A percentile compares a stretch with the other conserved stretches of the same genome.
Conservation (phyloP, 2,797 vertebrate species). For the Siniperca scherzeri region DNA sequence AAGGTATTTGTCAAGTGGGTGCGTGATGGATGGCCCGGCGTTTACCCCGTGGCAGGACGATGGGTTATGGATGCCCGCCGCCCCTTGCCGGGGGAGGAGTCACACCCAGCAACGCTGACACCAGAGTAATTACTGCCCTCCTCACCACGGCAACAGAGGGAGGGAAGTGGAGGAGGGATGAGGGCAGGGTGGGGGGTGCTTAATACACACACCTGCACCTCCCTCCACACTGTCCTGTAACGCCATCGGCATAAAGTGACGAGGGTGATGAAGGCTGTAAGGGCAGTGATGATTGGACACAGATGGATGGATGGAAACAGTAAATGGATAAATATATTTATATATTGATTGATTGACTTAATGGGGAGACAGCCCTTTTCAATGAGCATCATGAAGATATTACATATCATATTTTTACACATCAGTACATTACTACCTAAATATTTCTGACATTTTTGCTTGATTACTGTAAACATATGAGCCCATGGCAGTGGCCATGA, state of each 20-base stretch:
- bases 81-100: constrained; percentile 94
- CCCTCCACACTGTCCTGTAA: constrained; percentile 52
- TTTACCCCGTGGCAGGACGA: constrained; percentile 98
- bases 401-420: constrained; percentile 15
- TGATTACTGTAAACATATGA: constrained; percentile 15
- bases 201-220: constrained; percentile 78
- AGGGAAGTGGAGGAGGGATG: constrained; percentile 57
- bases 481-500: not conserved
- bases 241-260: constrained; percentile 42
- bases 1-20: constrained; percentile 99
- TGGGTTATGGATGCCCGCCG: constrained; percentile 96
- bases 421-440: constrained; percentile 1
- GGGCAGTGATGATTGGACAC: constrained; percentile 48
- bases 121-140: constrained; percentile 87
- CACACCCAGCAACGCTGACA: constrained; percentile 91
- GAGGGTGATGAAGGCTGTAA: constrained; percentile 31
- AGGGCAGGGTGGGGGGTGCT: constrained; percentile 47
- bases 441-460: constrained; percentile 12
- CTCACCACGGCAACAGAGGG: constrained; percentile 73
- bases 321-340: constrained; percentile 35
- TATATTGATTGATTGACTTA: constrained; percentile 31
- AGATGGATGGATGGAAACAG: constrained; percentile 41
- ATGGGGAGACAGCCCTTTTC: not conserved
- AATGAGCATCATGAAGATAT: constrained; percentile 3
- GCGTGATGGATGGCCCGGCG: constrained; percentile 96